These are phyloP conservation scores for Nephrotoma guestfalica DNA, from an alignment of 2,888 invertebrate genomes.

Conservation along the genomic window DNA sequence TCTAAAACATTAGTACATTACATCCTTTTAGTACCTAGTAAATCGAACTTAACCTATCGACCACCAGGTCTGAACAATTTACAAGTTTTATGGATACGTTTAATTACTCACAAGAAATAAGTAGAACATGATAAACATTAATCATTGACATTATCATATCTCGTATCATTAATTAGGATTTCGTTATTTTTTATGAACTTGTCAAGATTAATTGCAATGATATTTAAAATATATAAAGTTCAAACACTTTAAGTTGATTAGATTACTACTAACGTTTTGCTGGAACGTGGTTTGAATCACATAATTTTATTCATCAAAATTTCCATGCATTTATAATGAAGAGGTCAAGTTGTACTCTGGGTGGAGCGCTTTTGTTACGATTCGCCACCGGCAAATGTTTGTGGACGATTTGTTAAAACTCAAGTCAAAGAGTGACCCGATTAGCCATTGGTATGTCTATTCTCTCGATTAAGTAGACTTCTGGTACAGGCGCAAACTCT, in stretches of 20 bases:
- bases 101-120: background rate
- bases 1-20: background rate
- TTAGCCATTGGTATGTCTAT: too few relatives aligned
- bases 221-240: background rate
- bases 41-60: background rate
- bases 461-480: too few relatives aligned
- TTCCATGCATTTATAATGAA: too few relatives aligned
- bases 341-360: too few relatives aligned
- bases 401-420: too few relatives aligned
- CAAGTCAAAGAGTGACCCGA: too few relatives aligned
- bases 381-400: too few relatives aligned
- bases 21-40: background rate
- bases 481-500: too few relatives aligned
- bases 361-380: too few relatives aligned
- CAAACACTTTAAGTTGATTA: background rate
- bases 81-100: background rate
- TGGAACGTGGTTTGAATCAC: too few relatives aligned
- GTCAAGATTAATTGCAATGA: background rate
- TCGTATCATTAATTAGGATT: background rate
- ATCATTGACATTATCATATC: background rate
- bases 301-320: too few relatives aligned
- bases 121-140: background rate
- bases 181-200: background rate
- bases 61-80: too few relatives aligned
- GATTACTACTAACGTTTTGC: background rate